Conservation (phyloP, 1,140 invertebrate species). For the Copidosoma floridanum region DNA sequence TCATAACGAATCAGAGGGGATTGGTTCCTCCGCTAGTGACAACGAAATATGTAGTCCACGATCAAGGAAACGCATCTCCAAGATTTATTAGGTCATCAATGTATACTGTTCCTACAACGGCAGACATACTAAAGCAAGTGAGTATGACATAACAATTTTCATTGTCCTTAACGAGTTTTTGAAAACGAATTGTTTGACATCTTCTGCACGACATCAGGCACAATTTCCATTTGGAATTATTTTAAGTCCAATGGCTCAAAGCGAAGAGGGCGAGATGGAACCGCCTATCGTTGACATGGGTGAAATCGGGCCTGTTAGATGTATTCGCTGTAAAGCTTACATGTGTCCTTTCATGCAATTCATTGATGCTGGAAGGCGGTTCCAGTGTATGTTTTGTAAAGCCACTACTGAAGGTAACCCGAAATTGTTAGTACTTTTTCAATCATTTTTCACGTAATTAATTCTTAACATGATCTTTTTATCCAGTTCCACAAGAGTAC, state of each 20-base stretch:
- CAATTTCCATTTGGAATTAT: conserved; percentile 91
- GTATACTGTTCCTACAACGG: conserved; percentile 90
- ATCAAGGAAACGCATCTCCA: conserved; percentile 92
- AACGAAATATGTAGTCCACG: conserved; percentile 88
- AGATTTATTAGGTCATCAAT: conserved; percentile 88
- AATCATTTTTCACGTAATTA: no score
- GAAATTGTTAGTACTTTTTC: no score
- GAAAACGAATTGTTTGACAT: neutral
- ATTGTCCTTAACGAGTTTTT: neutral
- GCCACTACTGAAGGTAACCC: conserved; percentile 87
- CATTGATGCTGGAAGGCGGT: conserved; percentile 92
- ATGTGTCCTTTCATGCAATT: conserved; percentile 99
- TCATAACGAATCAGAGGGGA: conserved; percentile 82
- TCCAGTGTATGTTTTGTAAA: conserved; percentile 95
- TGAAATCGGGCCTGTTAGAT: conserved; percentile 90
- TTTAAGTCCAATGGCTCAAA: conserved; percentile 87
- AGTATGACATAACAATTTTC: no score
- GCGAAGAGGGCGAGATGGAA: conserved; percentile 68
- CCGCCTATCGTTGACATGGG: conserved; percentile 91
- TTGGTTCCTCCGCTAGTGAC: conserved; percentile 92
- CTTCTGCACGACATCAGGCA: conserved; percentile 62
- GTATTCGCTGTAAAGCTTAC: conserved; percentile 96
- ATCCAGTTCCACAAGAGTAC: conserved; percentile 88
- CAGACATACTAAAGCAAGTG: conserved; percentile 89
- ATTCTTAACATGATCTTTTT: conserved; percentile 10